These are phyloP conservation scores for Erinaceus europaeus DNA, from an alignment of 2,113 vertebrate genomes.

Conservation along the genomic window DNA sequence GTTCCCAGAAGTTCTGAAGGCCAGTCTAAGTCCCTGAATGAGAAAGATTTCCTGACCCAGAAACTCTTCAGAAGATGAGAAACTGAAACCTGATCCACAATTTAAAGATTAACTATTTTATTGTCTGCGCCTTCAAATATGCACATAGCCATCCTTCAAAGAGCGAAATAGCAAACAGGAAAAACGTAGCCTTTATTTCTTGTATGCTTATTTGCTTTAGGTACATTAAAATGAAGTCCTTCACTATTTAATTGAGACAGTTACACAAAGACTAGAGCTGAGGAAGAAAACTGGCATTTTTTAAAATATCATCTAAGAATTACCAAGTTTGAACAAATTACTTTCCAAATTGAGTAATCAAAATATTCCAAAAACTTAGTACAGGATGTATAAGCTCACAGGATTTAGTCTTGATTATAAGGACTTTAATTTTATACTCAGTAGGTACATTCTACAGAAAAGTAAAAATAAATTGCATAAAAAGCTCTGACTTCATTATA, in stretches of 20 bases:
- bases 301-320: background rate
- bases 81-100: background rate
- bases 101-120: background rate
- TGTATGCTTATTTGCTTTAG: background rate
- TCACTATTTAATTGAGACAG: background rate
- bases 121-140: background rate
- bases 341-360: background rate
- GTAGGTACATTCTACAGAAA: background rate
- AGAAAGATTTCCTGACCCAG: background rate
- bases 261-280: background rate
- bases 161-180: background rate
- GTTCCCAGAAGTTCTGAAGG: background rate
- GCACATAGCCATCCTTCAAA: background rate
- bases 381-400: background rate
- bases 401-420: background rate
- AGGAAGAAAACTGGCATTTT: background rate
- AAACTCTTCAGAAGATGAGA: no score
- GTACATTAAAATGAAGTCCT: constrained; percentile 1
- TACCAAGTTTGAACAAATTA: constrained; percentile 6
- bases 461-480: constrained; percentile 25
- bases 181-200: background rate
- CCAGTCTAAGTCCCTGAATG: background rate
- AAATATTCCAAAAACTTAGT: constrained; percentile 1
- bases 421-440: background rate
- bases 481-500: constrained; percentile 32